Conservation (phyloP, 2,113 vertebrate species). For the Triplophysa rosa region DNA sequence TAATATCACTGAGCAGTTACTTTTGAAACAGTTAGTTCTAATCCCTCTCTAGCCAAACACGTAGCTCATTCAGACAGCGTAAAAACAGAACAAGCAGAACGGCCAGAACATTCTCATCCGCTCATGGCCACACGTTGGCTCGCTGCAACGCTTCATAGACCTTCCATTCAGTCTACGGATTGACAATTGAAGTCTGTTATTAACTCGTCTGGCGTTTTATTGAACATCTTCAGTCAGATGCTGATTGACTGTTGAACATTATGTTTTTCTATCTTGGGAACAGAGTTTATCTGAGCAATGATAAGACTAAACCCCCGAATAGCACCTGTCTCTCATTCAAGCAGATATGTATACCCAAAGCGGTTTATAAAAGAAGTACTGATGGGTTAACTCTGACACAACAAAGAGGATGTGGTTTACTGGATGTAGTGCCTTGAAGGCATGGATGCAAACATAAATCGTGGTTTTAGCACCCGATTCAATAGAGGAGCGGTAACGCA, state of each 20-base stretch:
- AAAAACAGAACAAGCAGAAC: background rate
- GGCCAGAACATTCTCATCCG: background rate
- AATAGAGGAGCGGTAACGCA: no score
- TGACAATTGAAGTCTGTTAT: constrained; percentile 14
- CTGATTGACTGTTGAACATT: constrained; percentile 26
- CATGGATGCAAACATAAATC: background rate
- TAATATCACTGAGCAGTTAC: background rate
- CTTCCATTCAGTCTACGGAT: constrained; percentile 13
- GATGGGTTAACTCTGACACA: background rate
- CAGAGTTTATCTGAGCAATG: constrained; percentile 20
- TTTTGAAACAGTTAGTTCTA: background rate
- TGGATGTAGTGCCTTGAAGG: background rate
- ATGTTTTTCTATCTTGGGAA: constrained; percentile 30
- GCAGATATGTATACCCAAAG: constrained; percentile 26
- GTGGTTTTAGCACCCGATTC: no score
- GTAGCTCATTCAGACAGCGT: background rate
- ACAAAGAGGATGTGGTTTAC: background rate
- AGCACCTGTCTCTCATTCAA: constrained; percentile 47
- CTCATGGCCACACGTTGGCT: background rate
- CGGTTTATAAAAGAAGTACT: background rate
- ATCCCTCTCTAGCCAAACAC: background rate
- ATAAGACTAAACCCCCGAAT: constrained; percentile 39
- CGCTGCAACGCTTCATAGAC: background rate
- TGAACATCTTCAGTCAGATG: constrained; percentile 1
- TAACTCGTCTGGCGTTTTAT: constrained; percentile 11